Evolutionary conservation across 1,140 invertebrate genomes (phyloP), one percentile per base, ranked within the genome.

Genomic region (Lepidotrigona ventralis): DNA sequence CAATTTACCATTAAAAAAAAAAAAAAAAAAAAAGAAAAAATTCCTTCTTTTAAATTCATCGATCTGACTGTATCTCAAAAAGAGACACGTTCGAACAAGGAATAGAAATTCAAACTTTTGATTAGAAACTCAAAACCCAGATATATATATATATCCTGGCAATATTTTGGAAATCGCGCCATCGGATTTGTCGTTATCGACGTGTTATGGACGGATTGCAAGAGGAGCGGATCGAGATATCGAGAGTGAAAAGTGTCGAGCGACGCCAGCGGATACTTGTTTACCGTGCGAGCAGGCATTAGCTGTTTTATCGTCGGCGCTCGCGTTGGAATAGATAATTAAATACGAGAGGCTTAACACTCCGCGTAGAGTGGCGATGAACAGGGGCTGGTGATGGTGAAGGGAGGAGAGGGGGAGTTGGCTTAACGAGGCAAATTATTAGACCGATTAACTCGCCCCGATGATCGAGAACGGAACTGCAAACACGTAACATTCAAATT

Each of bases 361-460:
- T 68, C 6, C 0, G 39, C 39, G 21, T 46, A 33, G 33, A 64
- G 53, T 23, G 60, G 68, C 21, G 29, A 79, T 21, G 29, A 84
- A 72, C 63, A 23, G 58, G 63, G 60, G 54, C n/a, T 17, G 54
- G 33, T 11, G 14, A 29, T 1, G 63, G 26, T 6, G 17, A 15
- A 19, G 15, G 29, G 63, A 33, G 33, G 33, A 33, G 33, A 1
- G 14, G 26, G 17, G 26, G 14, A 17, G 11, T 23, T 66, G 26
- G 77, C 74, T 79, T 85, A 85, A 85, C 76, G 78, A 85, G 64
- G 54, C 74, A 74, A 87, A 85, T 88, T 88, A 85, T 88, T 88
- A 68, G 72, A 26, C 68, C 84, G 84, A 85, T 83, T 88, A 85
- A 69, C 66, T 46, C 76, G 58, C 19, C 21, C 23, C 78, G 66